Evolutionary conservation across 2,113 vertebrate species (phyloP), one percentile per base, ranked within the genome.

Genomic region (Vidua macroura): DNA sequence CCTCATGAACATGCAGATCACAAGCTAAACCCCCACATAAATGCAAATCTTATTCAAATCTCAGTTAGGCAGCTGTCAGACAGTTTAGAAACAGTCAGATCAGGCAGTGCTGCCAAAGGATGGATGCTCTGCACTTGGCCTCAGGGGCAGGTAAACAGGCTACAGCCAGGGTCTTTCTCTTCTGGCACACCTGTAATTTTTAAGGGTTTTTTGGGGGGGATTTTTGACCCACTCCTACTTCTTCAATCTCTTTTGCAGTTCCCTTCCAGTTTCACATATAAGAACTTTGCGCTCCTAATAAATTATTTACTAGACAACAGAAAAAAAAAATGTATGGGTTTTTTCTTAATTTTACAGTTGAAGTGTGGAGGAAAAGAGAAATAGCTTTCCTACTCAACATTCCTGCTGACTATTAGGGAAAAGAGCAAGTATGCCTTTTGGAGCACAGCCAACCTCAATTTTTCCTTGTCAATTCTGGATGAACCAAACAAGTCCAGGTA

Each of bases 11-110:
- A 95, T 92, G 92, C 92, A 90, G 83, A 91, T 91, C 90, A 96
- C 89, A 89, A 76, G 73, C 69, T 87, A 84, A 92, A 83, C 31
- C 27, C 51, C 44, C 80, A 92, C 1, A 91, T 22, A 95, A 94
- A 97, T 83, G 95, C 96, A 95, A 94, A 96, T 93, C 86, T 93
- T 70, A 88, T 68, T 90, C 75, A 91, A 80, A 84, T 70, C 41
- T 58, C 48, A 59, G 27, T 20, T 5, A 85, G 49, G 69, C 75
- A 87, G 78, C 93, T 91, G 78, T 68, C 93, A 84, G 46, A 76
- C 8, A 63, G 44, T n/a, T 86, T 15, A 94, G 39, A 41, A 88
- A 58, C 66, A 69, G 83, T 6, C 64, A 84, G 44, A 74, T 13
- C 39, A 64, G 44, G 60, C 43, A 63, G 9, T 6, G 31, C 13